phyloP scores from a whole-genome alignment of 2,113 vertebrate species.

The Philantomba maxwellii region DNA sequence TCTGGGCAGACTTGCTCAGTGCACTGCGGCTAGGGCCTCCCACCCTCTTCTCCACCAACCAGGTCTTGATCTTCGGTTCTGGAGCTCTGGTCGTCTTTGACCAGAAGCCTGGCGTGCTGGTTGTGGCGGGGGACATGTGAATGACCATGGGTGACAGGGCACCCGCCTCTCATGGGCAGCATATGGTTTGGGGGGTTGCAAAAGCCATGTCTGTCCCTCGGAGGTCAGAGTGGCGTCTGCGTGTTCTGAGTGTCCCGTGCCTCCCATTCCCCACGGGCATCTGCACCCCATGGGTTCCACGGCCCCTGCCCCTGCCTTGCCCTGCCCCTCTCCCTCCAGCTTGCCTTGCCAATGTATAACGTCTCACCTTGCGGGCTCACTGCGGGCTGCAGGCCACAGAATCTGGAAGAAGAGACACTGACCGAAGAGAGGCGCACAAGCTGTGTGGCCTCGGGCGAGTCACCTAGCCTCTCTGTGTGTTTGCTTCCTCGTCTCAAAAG shows the following conservation, averaged over 20 bases:
- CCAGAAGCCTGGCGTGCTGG: neutral
- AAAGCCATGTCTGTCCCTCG: rapidly evolving
- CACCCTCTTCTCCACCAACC: neutral
- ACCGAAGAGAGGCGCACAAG: rapidly evolving
- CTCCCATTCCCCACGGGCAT: neutral
- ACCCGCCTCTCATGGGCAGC: rapidly evolving
- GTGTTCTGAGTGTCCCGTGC: neutral
- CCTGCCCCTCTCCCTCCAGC: rapidly evolving
- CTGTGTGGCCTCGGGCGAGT: neutral
- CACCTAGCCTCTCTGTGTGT: neutral
- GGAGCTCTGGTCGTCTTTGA: neutral
- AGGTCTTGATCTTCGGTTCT: neutral
- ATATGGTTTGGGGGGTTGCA: neutral
- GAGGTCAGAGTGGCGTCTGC: neutral
- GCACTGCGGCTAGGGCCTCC: neutral
- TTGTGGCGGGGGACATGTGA: rapidly evolving
- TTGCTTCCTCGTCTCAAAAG: neutral
- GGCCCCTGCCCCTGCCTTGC: neutral
- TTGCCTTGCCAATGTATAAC: too few species aligned
- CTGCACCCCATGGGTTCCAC: rapidly evolving
- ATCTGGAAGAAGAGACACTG: neutral
- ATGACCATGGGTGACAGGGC: neutral
- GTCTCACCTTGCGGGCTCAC: neutral
- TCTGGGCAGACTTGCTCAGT: rapidly evolving
- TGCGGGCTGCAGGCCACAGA: neutral